A percentile compares a stretch with the other conserved stretches of the same genome.
Evolutionary conservation across 2,113 vertebrate genomes (phyloP).

Genomic region (Melospiza melodia): DNA sequence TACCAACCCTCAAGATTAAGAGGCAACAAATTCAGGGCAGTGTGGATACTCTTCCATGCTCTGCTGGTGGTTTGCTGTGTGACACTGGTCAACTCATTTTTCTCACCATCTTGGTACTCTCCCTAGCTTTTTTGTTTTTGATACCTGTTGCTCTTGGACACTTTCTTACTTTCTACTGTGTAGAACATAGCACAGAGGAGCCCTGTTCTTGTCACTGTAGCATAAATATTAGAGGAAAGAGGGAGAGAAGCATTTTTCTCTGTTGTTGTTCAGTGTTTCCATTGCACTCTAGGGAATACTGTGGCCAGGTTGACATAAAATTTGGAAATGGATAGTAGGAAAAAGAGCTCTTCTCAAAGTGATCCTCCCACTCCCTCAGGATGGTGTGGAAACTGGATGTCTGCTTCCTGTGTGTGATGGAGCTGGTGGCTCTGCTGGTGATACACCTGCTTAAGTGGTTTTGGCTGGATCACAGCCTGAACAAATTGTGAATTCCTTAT

Average conservation of each 20-base stretch:
- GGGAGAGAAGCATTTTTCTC: neutral
- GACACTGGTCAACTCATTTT: neutral
- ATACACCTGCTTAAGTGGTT: slow-evolving; percentile 32
- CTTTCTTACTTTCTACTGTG: neutral
- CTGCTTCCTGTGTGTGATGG: neutral
- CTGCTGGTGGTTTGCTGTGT: neutral
- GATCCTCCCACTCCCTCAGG: neutral
- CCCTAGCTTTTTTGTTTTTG: neutral
- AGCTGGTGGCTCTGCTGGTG: slow-evolving; percentile 17
- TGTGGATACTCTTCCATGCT: fast-evolving
- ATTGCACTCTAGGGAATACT: neutral
- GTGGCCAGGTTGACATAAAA: neutral
- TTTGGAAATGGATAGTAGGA: neutral
- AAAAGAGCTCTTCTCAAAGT: neutral
- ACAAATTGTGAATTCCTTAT: slow-evolving; percentile 36
- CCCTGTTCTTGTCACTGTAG: neutral
- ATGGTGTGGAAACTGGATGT: neutral
- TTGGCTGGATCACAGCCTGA: neutral
- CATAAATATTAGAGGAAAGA: neutral
- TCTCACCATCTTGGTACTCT: neutral
- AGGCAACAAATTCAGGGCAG: neutral
- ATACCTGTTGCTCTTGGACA: neutral
- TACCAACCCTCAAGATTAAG: fast-evolving
- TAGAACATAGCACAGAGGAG: neutral
- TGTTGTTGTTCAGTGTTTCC: neutral